Percentiles rank a stretch among this genome's conserved stretches.
Evolutionary conservation across 2,888 invertebrate species (phyloP).

Genomic region (Spilosoma lubricipeda): DNA sequence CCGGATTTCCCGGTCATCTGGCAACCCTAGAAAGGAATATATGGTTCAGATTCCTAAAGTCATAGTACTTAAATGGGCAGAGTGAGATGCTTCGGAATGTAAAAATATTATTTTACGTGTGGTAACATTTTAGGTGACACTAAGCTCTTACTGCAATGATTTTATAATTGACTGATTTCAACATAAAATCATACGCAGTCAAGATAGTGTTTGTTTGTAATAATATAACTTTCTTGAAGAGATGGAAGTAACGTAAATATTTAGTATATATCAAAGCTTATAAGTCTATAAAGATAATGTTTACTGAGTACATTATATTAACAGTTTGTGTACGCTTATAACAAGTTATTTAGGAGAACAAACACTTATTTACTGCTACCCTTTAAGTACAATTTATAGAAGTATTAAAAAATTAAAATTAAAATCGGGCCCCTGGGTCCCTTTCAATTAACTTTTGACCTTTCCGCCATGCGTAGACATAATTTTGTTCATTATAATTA

Average conservation of each 20-base stretch:
- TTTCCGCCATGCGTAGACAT: slow-evolving; percentile 17
- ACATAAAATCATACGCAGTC: too few species aligned
- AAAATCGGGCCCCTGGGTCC: background rate
- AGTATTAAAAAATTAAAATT: too few species aligned
- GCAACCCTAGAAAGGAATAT: too few species aligned
- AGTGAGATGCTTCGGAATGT: background rate
- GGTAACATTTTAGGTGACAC: too few species aligned
- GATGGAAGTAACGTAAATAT: slow-evolving; percentile 26
- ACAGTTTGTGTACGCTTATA: background rate
- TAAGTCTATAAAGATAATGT: slow-evolving; percentile 14
- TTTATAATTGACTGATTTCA: too few species aligned
- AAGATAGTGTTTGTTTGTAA: background rate
- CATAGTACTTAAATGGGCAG: background rate
- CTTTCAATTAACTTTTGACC: slow-evolving; percentile 28
- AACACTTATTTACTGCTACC: background rate
- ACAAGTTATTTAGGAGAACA: background rate
- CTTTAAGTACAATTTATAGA: background rate
- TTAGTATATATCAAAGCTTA: slow-evolving; percentile 39
- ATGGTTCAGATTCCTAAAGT: too few species aligned
- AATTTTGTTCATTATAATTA: slow-evolving; percentile 22
- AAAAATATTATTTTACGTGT: too few species aligned
- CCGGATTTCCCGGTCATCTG: too few species aligned
- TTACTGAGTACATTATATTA: background rate
- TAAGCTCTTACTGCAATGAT: too few species aligned
- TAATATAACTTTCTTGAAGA: background rate